Conservation (phyloP, 2,797 vertebrate genomes). For the Aplochiton taeniatus region DNA sequence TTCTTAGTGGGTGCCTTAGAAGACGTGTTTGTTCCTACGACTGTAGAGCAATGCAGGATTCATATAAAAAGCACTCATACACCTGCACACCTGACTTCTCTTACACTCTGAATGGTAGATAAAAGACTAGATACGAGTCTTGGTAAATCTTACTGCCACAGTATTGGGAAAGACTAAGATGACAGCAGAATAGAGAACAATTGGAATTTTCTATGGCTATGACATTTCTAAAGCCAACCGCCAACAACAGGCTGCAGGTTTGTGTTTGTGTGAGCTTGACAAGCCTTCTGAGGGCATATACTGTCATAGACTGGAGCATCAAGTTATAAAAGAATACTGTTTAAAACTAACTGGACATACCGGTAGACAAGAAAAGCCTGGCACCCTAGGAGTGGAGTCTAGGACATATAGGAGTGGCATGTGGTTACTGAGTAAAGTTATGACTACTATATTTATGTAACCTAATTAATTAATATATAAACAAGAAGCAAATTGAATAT, state of each 20-base stretch:
- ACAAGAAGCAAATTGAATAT: too few relatives aligned
- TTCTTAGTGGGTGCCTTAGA: slow-evolving; percentile 33
- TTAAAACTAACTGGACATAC: slow-evolving; percentile 46
- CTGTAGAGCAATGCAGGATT: slow-evolving; percentile 10
- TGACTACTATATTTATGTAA: slow-evolving; percentile 6
- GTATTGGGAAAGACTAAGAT: too few relatives aligned
- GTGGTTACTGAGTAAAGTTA: slow-evolving; percentile 48
- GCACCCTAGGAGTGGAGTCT: slow-evolving; percentile 9
- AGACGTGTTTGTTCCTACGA: slow-evolving; percentile 17
- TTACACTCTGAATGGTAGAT: too few relatives aligned
- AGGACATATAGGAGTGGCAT: slow-evolving; percentile 34
- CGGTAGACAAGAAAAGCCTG: slow-evolving; percentile 49
- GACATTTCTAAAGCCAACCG: too few relatives aligned
- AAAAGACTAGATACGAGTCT: too few relatives aligned
- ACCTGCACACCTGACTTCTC: slow-evolving; percentile 5
- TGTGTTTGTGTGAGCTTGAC: neutral
- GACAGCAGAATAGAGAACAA: too few relatives aligned
- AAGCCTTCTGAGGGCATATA: neutral
- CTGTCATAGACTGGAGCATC: slow-evolving; percentile 24
- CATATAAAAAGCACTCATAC: slow-evolving; percentile 27
- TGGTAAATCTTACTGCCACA: too few relatives aligned
- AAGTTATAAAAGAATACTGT: slow-evolving; percentile 28
- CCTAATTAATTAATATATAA: too few relatives aligned
- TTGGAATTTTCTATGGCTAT: too few relatives aligned
- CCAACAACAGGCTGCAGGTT: too few relatives aligned